Conservation (phyloP, 2,113 vertebrate species). For the Protobothrops flavoviridis region DNA sequence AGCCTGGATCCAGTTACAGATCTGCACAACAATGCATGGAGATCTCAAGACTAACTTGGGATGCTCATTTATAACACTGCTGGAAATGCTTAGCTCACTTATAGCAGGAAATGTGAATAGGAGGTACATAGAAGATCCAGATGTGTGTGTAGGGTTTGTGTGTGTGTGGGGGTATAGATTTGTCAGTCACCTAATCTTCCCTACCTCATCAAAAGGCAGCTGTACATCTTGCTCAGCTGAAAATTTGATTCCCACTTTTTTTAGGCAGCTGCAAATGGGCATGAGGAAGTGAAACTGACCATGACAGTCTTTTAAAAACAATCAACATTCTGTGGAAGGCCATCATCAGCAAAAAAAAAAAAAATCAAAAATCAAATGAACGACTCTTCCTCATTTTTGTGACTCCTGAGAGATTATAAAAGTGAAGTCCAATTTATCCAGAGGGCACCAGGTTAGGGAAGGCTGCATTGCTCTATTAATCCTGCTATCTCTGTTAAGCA, state of each 20-base stretch:
- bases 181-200: neutral
- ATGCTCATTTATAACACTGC: neutral
- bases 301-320: neutral
- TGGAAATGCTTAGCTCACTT: neutral
- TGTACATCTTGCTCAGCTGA: neutral
- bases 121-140: neutral
- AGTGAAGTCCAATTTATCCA: neutral
- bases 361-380: neutral
- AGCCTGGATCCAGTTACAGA: neutral
- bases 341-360: neutral
- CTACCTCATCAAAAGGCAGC: neutral
- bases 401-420: neutral
- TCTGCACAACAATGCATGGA: neutral
- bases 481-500: neutral
- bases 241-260: neutral
- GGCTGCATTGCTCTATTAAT: neutral
- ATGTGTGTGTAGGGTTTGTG: neutral
- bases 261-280: neutral
- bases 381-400: neutral
- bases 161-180: no score
- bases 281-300: neutral
- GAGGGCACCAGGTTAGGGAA: neutral
- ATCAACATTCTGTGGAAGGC: neutral
- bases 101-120: no score
- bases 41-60: neutral